Conservation (phyloP, 2,113 vertebrate species). For the Pollachius pollachius region DNA sequence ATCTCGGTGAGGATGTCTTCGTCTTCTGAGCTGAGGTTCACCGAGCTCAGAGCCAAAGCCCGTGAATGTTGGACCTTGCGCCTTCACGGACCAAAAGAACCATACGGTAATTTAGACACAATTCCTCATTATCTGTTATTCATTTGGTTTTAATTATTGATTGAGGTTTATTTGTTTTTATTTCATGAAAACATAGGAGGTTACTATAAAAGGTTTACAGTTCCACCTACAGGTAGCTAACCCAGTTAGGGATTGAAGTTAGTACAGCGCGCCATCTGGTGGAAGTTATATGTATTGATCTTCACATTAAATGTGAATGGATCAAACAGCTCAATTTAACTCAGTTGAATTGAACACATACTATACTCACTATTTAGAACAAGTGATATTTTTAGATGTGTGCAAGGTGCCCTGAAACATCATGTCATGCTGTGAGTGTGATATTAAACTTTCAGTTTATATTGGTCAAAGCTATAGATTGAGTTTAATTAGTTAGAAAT, state of each 20-base stretch:
- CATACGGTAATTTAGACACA: neutral
- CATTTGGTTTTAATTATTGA: neutral
- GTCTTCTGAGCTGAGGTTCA: constrained; percentile 84
- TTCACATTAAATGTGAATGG: neutral
- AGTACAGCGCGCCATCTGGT: constrained; percentile 53
- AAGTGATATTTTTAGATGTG: neutral
- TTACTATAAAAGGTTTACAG: neutral
- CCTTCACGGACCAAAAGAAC: constrained; percentile 57
- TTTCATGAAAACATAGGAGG: neutral
- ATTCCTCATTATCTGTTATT: neutral
- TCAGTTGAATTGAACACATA: neutral
- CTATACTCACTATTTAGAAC: too few relatives aligned
- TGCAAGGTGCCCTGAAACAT: too few relatives aligned
- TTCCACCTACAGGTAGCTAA: neutral
- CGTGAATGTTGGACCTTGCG: constrained; percentile 73
- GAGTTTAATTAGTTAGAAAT: too few relatives aligned
- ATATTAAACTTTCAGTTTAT: too few relatives aligned
- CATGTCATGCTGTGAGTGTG: too few relatives aligned
- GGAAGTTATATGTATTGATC: constrained; percentile 14
- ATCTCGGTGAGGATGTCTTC: constrained; percentile 83
- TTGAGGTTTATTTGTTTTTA: neutral
- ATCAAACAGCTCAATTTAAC: neutral
- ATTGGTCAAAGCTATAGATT: too few relatives aligned
- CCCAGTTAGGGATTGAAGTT: neutral
- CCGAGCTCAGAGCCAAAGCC: constrained; percentile 68